Evolutionary conservation across 1,140 invertebrate genomes (phyloP).

Genomic region (Aphidius ervi): DNA sequence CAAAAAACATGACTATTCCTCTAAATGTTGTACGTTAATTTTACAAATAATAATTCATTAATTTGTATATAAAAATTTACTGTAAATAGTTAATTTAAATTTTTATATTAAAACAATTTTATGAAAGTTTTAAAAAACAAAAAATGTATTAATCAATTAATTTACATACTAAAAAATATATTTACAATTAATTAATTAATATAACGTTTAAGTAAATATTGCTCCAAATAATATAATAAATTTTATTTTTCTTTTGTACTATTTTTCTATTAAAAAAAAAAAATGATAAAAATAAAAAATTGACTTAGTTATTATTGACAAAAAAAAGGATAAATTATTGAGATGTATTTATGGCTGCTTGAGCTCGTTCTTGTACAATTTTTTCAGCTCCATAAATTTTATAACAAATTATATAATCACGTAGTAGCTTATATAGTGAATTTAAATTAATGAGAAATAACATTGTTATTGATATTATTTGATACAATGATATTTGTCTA

Average conservation of each 20-base stretch:
- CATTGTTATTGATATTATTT: slow-evolving; percentile 79
- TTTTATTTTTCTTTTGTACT: neutral
- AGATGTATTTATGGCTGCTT: slow-evolving; percentile 26
- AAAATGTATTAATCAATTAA: slow-evolving; percentile 5
- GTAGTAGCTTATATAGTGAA: slow-evolving; percentile 81
- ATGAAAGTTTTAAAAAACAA: neutral
- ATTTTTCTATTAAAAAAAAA: neutral
- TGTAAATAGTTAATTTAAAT: neutral
- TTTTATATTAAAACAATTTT: neutral
- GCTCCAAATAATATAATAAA: neutral
- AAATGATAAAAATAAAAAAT: slow-evolving; percentile 4
- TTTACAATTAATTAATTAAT: neutral
- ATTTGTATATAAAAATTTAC: slow-evolving; percentile 2
- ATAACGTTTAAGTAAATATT: neutral
- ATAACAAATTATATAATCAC: slow-evolving; percentile 82
- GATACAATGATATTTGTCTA: slow-evolving; percentile 83
- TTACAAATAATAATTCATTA: too few species aligned
- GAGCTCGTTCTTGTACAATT: slow-evolving; percentile 60
- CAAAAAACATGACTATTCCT: slow-evolving; percentile 70
- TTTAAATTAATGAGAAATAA: slow-evolving; percentile 88
- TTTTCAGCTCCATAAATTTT: slow-evolving; percentile 75
- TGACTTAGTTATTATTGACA: slow-evolving; percentile 9
- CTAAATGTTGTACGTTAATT: slow-evolving; percentile 75
- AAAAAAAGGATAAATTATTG: slow-evolving; percentile 17
- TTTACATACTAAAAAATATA: neutral